A percentile compares a stretch with the other conserved stretches of the same genome.
phyloP scores from a whole-genome alignment of 2,113 vertebrate genomes.

The Sarotherodon lohbergeri region DNA sequence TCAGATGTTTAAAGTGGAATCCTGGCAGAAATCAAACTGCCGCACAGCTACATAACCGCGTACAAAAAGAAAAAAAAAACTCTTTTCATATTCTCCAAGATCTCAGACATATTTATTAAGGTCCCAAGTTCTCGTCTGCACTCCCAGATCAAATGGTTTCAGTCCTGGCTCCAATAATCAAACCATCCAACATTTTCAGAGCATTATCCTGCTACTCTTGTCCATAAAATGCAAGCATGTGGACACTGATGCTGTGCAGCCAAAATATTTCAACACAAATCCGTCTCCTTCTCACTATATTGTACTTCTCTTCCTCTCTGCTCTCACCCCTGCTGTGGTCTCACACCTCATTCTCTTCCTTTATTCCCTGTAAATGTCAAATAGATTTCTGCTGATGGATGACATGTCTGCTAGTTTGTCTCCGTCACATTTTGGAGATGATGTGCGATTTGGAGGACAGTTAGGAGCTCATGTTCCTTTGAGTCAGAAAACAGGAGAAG shows the following conservation, averaged over 20 bases:
- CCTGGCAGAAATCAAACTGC: conserved; percentile 22
- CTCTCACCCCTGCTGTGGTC: background rate
- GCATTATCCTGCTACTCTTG: background rate
- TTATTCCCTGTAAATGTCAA: background rate
- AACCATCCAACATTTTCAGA: background rate
- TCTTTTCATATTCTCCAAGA: conserved; percentile 18
- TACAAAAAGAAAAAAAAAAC: conserved; percentile 14
- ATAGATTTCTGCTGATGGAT: conserved; percentile 10
- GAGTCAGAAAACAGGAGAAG: conserved; percentile 43
- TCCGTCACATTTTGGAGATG: conserved; percentile 13
- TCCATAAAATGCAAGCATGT: conserved; percentile 11
- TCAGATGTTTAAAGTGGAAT: conserved; percentile 21
- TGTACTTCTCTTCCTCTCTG: background rate
- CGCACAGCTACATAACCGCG: conserved; percentile 11
- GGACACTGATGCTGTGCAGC: background rate
- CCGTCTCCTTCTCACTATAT: background rate
- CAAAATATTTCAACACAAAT: conserved; percentile 10
- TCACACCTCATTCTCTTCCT: background rate
- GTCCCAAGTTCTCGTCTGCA: background rate
- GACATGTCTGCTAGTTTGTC: conserved; percentile 4
- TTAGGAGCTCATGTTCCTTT: conserved; percentile 33
- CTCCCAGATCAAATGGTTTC: conserved; percentile 10
- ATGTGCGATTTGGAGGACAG: conserved; percentile 27
- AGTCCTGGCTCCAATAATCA: background rate
- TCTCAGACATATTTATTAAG: conserved; percentile 35